Percentiles rank a stretch among this genome's conserved stretches.
Conservation (phyloP, 2,797 vertebrate species). For the Orientallactaga sibirica region DNA sequence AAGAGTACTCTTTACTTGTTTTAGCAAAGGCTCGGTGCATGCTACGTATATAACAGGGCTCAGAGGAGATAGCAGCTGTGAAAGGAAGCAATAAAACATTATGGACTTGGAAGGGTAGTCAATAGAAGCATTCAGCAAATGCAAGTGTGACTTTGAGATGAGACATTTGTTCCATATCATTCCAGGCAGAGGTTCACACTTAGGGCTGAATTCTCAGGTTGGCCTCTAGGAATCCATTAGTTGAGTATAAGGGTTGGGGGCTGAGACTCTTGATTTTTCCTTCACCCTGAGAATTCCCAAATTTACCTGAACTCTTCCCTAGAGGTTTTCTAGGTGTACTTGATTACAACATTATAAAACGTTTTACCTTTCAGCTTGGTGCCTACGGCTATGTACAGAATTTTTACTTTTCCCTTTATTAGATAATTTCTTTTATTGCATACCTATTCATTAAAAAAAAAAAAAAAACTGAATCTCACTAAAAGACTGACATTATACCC, state of each 20-base stretch:
- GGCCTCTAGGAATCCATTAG: too few relatives aligned
- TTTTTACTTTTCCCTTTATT: slow-evolving; percentile 58
- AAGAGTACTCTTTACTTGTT: not conserved
- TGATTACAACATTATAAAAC: not conserved
- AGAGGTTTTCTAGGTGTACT: not conserved
- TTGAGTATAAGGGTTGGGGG: rapidly evolving
- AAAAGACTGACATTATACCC: slow-evolving; percentile 56
- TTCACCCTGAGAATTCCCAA: rapidly evolving
- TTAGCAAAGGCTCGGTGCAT: not conserved
- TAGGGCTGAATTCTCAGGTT: rapidly evolving
- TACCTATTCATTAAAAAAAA: slow-evolving; percentile 63
- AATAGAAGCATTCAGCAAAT: not conserved
- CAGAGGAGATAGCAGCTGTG: not conserved
- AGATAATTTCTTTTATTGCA: not conserved
- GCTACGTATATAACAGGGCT: not conserved
- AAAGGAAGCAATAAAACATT: not conserved
- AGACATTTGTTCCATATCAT: rapidly evolving
- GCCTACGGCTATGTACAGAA: slow-evolving; percentile 21
- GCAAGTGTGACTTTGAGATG: not conserved
- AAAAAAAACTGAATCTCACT: slow-evolving; percentile 63
- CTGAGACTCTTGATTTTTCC: not conserved
- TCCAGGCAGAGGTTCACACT: not conserved
- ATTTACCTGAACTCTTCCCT: not conserved
- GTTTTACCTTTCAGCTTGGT: not conserved
- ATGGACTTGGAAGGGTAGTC: not conserved